A percentile compares a stretch with the other conserved stretches of the same genome.
These are phyloP conservation scores for Drosophila setosimentum DNA, from an alignment of 2,888 invertebrate species.

Conservation along the genomic window DNA sequence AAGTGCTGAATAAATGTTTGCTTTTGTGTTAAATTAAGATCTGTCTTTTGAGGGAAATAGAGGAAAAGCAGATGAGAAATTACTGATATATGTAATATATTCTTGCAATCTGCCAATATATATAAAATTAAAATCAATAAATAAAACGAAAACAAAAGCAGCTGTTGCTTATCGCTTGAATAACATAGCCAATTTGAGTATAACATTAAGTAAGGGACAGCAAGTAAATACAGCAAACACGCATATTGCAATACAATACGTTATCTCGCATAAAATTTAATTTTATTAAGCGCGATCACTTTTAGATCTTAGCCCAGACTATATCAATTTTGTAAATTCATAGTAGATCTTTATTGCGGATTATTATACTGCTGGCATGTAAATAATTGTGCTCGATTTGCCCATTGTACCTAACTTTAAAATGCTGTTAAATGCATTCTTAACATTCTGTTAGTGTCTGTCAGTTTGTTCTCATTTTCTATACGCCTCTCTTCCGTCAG, in stretches of 20 bases:
- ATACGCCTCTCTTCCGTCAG: conserved; percentile 9
- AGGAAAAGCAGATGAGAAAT: background rate
- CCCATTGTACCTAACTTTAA: conserved; percentile 6
- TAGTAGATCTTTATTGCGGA: background rate
- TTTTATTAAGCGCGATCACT: background rate
- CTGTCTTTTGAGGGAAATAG: background rate
- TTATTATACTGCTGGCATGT: background rate
- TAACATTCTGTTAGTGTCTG: conserved; percentile 22
- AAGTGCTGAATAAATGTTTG: conserved; percentile 46
- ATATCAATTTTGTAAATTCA: background rate
- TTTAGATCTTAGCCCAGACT: background rate
- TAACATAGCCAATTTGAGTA: conserved; percentile 48
- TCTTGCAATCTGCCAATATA: background rate
- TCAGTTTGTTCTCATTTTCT: conserved; percentile 14
- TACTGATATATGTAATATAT: background rate
- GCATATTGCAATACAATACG: background rate
- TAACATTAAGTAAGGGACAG: background rate
- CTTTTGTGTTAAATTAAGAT: conserved; percentile 9
- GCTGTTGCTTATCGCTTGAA: conserved; percentile 25
- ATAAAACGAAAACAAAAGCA: conserved; percentile 49
- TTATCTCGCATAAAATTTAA: background rate
- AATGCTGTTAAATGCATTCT: background rate
- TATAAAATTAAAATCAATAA: background rate
- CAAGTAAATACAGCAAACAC: background rate
- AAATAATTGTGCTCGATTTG: background rate